Evolutionary conservation across 92 coral and sea anemone genomes (phyloP), one percentile per base, ranked within the genome.

Genomic region (Porites cylindrica): DNA sequence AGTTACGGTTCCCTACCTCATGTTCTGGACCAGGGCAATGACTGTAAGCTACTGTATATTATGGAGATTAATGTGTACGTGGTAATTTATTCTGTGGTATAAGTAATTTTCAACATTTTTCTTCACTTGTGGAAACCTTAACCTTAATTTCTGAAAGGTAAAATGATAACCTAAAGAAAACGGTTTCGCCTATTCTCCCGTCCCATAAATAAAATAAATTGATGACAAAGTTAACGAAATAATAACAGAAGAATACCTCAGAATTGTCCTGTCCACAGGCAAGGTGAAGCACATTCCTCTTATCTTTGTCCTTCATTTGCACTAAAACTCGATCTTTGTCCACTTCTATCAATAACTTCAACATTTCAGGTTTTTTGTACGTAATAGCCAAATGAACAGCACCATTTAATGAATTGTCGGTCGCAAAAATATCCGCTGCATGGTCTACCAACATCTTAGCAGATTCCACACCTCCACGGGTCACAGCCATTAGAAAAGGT

Each of bases 311-410:
- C 11, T 10, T 79, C 11, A 69, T 89, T 18, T 75, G 43, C 1
- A 74, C 56, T 70, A 93, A 60, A 71, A 72, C 68, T 61, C 88
- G 82, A 64, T 95, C 93, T 13, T 75, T 93, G 79, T 91, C 96
- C 72, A 82, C 85, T 66, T 91, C 86, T 47, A 95, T 88, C 83
- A 95, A 58, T 77, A 82, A 26, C 56, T 85, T 78, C 3, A 93
- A 90, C 12, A 89, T 90, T 38, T 85, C 93, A 1, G 67, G 54
- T 68, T 69, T 21, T 19, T 72, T 64, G 78, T 71, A 87, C 77
- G 32, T 60, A 12, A 91, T 81, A 7, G 98, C 98, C 63, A 88
- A 76, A 85, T 95, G 98, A 73, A 95, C 77, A 69, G 93, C 75
- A 62, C 93, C 88, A 50, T 82, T 76, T 1, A 82, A 69, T 7